Evolutionary conservation across 2,113 vertebrate species (phyloP), one percentile per base, ranked within the genome.

Genomic region (Dolichotis patagonum): DNA sequence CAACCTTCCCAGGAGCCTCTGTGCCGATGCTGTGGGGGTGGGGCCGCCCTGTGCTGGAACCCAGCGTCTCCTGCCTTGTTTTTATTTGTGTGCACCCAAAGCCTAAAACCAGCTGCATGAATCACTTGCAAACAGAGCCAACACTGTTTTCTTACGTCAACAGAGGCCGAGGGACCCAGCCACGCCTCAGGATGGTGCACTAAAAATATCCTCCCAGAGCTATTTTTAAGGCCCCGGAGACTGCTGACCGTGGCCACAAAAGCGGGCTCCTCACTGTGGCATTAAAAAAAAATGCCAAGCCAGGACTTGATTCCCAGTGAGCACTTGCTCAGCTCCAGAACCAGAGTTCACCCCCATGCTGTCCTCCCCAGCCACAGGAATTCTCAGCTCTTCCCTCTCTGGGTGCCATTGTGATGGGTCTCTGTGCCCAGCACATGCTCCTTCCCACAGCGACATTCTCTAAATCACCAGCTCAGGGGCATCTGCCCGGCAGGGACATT

Each of bases 161-260:
- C 56, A 63, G 63, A 95, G 87, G 85, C 95, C 82, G 14, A 16
- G 1, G 84, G 75, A 95, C 94, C 75, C 95, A 94, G 95, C 90
- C 97, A 95, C 90, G 10, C 96, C 97, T 97, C 94, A 96, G 97
- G 96, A 97, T 73, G 81, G 69, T 17, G 38, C 13, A 12, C 97
- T 97, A 97, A 97, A 97, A 97, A 97, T 98, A 97, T 78, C 92
- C 94, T 78, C 54, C 32, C 24, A 2, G 92, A 0, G 16, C 92
- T 98, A 97, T 98, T 97, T 98, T 96, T 97, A 98, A 97, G 56
- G 84, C 58, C 77, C n/a, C 17, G 7, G 54, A 24, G 87, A 56
- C 86, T 92, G 90, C 73, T 86, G 80, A 63, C 67, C 62, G 17
- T 67, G 80, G 52, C 52, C 17, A 12, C 16, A 32, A 63, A 54